These are phyloP conservation scores for Oligia latruncula DNA, from an alignment of 2,888 invertebrate species.

Conservation along the genomic window DNA sequence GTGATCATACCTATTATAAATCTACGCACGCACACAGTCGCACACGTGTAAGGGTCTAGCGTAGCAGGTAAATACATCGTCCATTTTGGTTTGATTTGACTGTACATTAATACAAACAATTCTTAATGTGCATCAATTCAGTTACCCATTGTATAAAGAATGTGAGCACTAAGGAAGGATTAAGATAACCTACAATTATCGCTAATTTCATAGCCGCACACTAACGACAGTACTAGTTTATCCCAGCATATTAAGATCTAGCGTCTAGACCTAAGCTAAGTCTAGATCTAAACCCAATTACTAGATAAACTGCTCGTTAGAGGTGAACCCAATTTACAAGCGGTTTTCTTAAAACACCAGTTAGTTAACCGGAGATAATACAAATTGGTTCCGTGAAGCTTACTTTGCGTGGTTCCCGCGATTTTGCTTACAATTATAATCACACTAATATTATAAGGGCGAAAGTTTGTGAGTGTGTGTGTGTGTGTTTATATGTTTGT, in stretches of 20 bases:
- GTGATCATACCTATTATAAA: too few relatives aligned
- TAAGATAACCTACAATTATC: neutral
- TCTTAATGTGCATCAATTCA: too few relatives aligned
- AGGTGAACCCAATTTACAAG: slow-evolving; percentile 19
- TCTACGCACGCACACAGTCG: too few relatives aligned
- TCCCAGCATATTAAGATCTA: slow-evolving; percentile 51
- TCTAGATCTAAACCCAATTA: slow-evolving; percentile 58
- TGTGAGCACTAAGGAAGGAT: too few relatives aligned
- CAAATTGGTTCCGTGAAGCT: neutral
- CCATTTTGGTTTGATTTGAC: too few relatives aligned
- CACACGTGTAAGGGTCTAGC: too few relatives aligned
- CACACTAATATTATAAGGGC: too few relatives aligned
- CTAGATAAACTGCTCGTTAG: slow-evolving; percentile 48
- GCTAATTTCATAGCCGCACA: slow-evolving; percentile 47
- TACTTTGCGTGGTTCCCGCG: neutral
- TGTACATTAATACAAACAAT: too few relatives aligned
- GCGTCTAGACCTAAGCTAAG: slow-evolving; percentile 39
- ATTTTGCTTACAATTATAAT: neutral
- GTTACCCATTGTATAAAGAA: too few relatives aligned
- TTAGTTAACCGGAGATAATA: slow-evolving; percentile 1
- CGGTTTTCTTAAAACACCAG: slow-evolving; percentile 16
- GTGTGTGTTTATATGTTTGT: too few relatives aligned
- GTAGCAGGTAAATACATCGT: too few relatives aligned
- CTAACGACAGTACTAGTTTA: slow-evolving; percentile 53
- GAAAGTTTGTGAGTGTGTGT: too few relatives aligned